Conservation (phyloP, 2,113 vertebrate genomes). For the Carettochelys insculpta region DNA sequence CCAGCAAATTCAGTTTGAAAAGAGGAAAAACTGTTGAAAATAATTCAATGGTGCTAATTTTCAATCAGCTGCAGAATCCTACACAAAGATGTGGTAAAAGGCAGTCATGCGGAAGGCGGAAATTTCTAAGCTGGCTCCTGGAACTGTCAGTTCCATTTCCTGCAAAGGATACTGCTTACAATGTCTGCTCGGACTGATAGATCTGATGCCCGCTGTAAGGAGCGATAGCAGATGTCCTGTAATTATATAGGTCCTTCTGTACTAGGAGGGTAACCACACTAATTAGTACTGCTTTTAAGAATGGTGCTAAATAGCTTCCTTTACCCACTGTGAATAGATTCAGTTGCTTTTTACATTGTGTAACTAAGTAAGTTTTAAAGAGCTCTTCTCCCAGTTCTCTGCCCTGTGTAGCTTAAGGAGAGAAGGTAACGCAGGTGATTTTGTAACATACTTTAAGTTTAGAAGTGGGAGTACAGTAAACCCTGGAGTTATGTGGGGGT, state of each 20-base stretch:
- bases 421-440: neutral
- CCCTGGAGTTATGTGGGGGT: too few relatives aligned
- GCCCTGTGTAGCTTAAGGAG: neutral
- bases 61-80: slow-evolving; percentile 4
- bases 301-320: neutral
- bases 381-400: neutral
- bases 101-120: neutral
- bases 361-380: neutral
- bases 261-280: neutral
- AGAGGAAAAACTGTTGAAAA: neutral
- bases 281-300: neutral
- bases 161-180: neutral
- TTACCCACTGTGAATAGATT: neutral
- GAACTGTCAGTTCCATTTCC: neutral
- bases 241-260: neutral
- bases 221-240: neutral
- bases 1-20: neutral
- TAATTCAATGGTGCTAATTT: neutral
- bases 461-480: too few relatives aligned
- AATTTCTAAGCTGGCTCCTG: neutral
- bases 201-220: neutral
- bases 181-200: neutral
- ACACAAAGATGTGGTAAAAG: neutral
- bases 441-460: neutral
- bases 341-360: neutral